Evolutionary conservation across 1,140 invertebrate species (phyloP), one percentile per base, ranked within the genome.

Genomic region (Nixonia krombeini): DNA sequence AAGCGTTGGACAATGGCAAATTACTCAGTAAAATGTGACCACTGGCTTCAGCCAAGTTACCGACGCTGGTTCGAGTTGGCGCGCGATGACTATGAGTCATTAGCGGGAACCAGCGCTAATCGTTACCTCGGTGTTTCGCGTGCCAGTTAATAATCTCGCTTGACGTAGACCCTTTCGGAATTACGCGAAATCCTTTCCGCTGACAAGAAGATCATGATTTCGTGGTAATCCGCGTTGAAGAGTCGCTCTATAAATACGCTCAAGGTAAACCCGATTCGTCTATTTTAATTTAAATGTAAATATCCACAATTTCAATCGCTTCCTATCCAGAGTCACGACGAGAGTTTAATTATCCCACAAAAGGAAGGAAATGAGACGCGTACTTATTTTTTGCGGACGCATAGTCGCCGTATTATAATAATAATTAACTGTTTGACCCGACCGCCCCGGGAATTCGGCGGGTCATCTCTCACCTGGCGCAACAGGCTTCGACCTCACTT

Each of bases 381-480:
- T 12, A 12, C 2, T n/a, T 2, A 13, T 23, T 40, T 40, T 40
- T 21, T n/a, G 37, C 37, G 18, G 6, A 35, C 31, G 10, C 3
- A 35, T 35, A 13, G 16, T 15, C 10, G 16, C 15, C n/a, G n/a
- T 10, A 18, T 41, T 41, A 18, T 9, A 18, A 68, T 74, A 73
- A 75, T 77, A 78, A 77, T 78, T 75, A 76, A 70, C 68, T 63
- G 61, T 50, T 72, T 73, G 74, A 71, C 66, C 67, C 51, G 61
- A 52, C 51, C 21, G 21, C 21, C 58, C 62, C 7, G 26, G 35
- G 16, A 53, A 73, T 25, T 18, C 33, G 59, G 49, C 44, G 50
- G 68, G 40, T 70, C 70, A 41, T 72, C 73, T 69, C 71, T 73
- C 64, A 72, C 62, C 73, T 74, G 71, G 69, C 63, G 15, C 51